Conservation (phyloP, 2,113 vertebrate species). For the Bagarius yarrelli region DNA sequence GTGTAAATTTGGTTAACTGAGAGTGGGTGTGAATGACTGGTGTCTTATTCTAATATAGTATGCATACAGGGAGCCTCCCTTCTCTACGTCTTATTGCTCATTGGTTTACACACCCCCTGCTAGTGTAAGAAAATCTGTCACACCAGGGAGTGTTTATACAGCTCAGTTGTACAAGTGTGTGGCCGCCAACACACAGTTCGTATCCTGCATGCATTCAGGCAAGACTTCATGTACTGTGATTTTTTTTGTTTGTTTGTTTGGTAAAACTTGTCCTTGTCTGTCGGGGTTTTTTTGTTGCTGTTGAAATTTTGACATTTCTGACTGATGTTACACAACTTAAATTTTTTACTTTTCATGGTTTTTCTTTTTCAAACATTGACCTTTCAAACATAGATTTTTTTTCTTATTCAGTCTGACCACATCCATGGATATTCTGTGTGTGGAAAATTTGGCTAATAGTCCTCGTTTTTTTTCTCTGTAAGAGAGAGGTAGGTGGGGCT, state of each 20-base stretch:
- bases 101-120: slow-evolving; percentile 51
- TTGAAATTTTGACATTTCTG: too few species aligned
- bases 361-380: not conserved
- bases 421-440: slow-evolving; percentile 43
- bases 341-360: slow-evolving; percentile 10
- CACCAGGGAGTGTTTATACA: slow-evolving; percentile 58
- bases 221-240: slow-evolving; percentile 5
- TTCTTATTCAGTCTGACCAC: slow-evolving; percentile 33
- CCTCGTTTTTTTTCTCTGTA: slow-evolving; percentile 59
- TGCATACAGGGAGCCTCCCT: slow-evolving; percentile 53
- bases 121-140: slow-evolving; percentile 48
- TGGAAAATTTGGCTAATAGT: slow-evolving; percentile 63
- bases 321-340: slow-evolving; percentile 39
- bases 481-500: slow-evolving; percentile 72
- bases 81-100: slow-evolving; percentile 54
- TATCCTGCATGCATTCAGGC: slow-evolving; percentile 60
- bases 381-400: slow-evolving; percentile 10
- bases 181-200: slow-evolving; percentile 52
- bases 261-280: not conserved
- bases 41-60: slow-evolving; percentile 46
- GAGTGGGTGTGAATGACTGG: slow-evolving; percentile 40
- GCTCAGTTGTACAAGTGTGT: slow-evolving; percentile 34
- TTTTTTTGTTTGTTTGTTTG: not conserved
- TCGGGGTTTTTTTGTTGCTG: too few species aligned
- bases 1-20: slow-evolving; percentile 56